Evolutionary conservation across 2,797 vertebrate species (phyloP), one percentile per base, ranked within the genome.

Genomic region (Hypotaenidia okinawae): DNA sequence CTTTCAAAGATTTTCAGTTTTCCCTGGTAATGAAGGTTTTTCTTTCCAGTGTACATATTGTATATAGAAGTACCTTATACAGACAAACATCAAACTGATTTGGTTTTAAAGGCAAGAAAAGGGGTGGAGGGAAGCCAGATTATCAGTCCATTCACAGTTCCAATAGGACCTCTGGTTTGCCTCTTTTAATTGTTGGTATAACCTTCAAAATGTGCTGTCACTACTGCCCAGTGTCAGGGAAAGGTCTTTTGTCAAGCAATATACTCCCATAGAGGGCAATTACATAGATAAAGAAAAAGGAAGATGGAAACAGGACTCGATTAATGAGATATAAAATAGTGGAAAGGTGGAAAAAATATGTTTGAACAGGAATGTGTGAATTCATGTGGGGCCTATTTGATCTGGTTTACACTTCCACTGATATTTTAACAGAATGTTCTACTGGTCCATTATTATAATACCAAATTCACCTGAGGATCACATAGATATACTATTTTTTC

Each of bases 151-250:
- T 41, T 47, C 27, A 3, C 51, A 83, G 18, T 75, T 93, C 19
- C 43, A 70, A 8, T 10, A 84, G 19, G 47, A 51, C 2, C 3
- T 80, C 41, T 73, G 35, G 27, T 86, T 92, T 92, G 15, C 16
- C 8, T 16, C 23, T 41, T 66, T 66, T 84, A 88, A 28, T 21
- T 84, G 39, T 51, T 79, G 62, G 35, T 41, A 72, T 90, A 77
- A 82, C 64, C 77, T 94, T 92, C 45, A 93, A 92, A 84, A 75
- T 70, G 59, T 43, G 30, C 63, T 81, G 73, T 69, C 63, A 28
- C 28, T 84, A 59, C 52, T 90, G 49, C 57, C 74, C n/a, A 87
- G 25, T 51, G 41, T 28, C 85, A 81, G 63, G 5, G 25, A 87
- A 84, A 81, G 16, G 63, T 87, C 69, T 52, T 81, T 41, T 70